Percentiles rank a stretch among this genome's conserved stretches.
phyloP scores from a whole-genome alignment of 2,113 vertebrate species.

The Mirounga angustirostris region DNA sequence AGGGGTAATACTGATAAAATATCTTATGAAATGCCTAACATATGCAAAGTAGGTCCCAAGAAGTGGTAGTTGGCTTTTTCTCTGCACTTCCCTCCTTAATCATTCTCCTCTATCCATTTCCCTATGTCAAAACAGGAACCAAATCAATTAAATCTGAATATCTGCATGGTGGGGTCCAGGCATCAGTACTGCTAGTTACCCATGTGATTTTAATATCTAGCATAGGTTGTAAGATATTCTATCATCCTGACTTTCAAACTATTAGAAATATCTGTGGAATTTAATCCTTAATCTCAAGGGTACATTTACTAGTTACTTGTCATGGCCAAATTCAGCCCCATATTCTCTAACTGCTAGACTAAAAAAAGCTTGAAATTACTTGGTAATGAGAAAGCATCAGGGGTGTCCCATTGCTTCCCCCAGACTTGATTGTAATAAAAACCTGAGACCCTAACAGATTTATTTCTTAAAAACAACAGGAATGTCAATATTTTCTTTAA shows the following conservation, averaged over 20 bases:
- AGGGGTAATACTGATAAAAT: neutral
- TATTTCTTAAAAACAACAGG: constrained; percentile 46
- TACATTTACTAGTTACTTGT: neutral
- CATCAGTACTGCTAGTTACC: neutral
- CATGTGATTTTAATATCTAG: neutral
- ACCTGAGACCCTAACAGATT: neutral
- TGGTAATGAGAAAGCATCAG: neutral
- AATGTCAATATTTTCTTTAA: constrained; percentile 24
- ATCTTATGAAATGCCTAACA: neutral
- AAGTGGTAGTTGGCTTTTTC: neutral
- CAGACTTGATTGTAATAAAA: constrained; percentile 23
- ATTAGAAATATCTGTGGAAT: constrained; percentile 10
- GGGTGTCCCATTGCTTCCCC: neutral
- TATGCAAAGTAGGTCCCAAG: neutral
- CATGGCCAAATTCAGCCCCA: neutral
- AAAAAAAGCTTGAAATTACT: constrained; percentile 22
- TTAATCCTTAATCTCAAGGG: neutral
- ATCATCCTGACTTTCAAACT: constrained; percentile 19
- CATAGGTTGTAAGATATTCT: neutral
- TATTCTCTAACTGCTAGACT: neutral
- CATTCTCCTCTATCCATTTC: neutral
- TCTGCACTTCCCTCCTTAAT: neutral
- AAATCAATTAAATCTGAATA: neutral
- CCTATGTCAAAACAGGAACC: neutral
- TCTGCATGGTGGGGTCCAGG: neutral